Evolutionary conservation across 2,888 invertebrate species (phyloP).

Genomic region (Yponomeuta cagnagella): DNA sequence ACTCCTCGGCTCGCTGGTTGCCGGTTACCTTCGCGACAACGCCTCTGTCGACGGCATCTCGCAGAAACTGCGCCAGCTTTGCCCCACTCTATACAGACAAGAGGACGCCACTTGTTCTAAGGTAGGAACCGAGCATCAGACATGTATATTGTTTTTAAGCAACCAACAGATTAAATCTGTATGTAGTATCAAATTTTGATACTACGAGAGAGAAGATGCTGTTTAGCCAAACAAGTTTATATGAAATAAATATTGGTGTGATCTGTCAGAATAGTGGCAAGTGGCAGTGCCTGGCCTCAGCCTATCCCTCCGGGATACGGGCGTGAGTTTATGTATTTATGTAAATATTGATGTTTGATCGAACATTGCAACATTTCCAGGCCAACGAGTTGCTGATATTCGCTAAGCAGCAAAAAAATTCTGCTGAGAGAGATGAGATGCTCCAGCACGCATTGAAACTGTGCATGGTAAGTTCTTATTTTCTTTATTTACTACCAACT

Average conservation of each 20-base stretch:
- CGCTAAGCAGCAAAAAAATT: constrained; percentile 84
- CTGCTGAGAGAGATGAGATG: constrained; percentile 85
- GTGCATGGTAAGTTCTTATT: constrained; percentile 78
- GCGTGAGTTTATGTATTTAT: too few relatives aligned
- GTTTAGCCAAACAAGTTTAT: too few relatives aligned
- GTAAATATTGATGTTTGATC: too few relatives aligned
- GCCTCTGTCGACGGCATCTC: constrained; percentile 96
- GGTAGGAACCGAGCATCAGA: constrained; percentile 58
- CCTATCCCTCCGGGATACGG: too few relatives aligned
- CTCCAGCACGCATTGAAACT: constrained; percentile 86
- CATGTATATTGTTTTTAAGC: too few relatives aligned
- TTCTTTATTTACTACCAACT: neutral
- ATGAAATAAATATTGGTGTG: too few relatives aligned
- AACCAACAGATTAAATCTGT: too few relatives aligned
- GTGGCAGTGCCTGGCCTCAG: too few relatives aligned
- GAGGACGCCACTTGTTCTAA: constrained; percentile 98
- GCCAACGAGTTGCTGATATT: constrained; percentile 92
- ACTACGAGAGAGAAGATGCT: too few relatives aligned
- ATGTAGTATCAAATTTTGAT: too few relatives aligned
- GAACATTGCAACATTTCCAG: constrained; percentile 49
- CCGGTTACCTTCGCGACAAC: constrained; percentile 95
- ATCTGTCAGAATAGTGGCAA: too few relatives aligned
- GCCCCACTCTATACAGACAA: constrained; percentile 93
- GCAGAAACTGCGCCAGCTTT: constrained; percentile 88
- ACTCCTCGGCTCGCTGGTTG: constrained; percentile 89